These are phyloP conservation scores for Ichneumon xanthorius DNA, from an alignment of 2,888 invertebrate species.

Conservation along the genomic window DNA sequence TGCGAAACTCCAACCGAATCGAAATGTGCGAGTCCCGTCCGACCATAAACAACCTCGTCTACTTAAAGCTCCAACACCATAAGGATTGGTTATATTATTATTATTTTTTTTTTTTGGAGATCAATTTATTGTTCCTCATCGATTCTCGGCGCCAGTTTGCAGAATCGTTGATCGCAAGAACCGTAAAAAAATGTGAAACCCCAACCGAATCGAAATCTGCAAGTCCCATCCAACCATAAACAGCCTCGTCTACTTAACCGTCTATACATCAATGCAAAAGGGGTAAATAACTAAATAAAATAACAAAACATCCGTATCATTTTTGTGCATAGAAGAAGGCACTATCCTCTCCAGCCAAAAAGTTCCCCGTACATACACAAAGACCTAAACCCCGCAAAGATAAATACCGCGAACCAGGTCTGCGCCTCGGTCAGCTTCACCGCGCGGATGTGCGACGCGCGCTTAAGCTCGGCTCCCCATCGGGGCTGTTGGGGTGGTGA, in stretches of 20 bases:
- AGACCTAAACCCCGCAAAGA: too few species aligned
- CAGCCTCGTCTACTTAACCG: background rate
- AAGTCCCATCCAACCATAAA: too few species aligned
- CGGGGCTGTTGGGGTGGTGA: background rate
- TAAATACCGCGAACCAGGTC: background rate
- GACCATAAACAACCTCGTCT: background rate
- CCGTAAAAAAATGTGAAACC: background rate
- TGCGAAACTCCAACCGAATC: background rate
- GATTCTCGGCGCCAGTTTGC: too few species aligned
- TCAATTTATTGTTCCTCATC: background rate
- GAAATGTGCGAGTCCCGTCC: background rate
- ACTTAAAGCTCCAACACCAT: background rate
- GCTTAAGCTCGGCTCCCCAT: background rate
- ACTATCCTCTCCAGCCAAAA: too few species aligned
- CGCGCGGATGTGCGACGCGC: background rate
- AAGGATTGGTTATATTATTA: background rate
- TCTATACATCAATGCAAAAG: too few species aligned
- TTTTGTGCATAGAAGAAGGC: too few species aligned
- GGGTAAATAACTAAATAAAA: too few species aligned
- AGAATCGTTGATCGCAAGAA: too few species aligned
- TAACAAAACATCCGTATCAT: background rate
- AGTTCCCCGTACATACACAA: too few species aligned
- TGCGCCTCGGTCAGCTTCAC: background rate
- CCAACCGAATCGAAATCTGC: background rate
- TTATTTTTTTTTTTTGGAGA: background rate